Percentiles rank a stretch among this genome's conserved stretches.
Evolutionary conservation across 2,113 vertebrate genomes (phyloP).

Genomic region (Columba janthina): DNA sequence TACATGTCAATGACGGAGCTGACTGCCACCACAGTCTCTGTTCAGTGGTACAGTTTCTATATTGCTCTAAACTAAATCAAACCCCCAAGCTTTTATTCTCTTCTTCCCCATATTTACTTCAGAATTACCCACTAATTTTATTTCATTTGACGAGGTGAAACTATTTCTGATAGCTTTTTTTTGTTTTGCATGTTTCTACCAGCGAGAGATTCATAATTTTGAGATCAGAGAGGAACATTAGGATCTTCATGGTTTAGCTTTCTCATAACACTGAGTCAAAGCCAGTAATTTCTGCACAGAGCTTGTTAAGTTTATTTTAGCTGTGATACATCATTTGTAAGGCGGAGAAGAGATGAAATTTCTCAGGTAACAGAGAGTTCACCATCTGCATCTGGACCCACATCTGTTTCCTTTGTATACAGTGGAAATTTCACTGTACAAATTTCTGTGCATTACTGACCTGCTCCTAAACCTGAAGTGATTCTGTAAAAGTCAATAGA

Average conservation of each 20-base stretch:
- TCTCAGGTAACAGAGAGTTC: constrained; percentile 37
- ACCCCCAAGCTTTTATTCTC: background rate
- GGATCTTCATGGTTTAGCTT: background rate
- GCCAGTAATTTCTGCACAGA: background rate
- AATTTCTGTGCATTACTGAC: background rate
- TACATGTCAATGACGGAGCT: background rate
- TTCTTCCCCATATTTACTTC: background rate
- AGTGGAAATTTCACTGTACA: background rate
- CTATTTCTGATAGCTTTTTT: background rate
- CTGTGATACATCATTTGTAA: background rate
- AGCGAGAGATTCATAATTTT: background rate
- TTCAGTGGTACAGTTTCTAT: background rate
- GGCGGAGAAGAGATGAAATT: background rate
- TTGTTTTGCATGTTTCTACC: background rate
- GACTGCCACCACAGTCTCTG: background rate
- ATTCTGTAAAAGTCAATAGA: background rate
- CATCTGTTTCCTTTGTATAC: constrained; percentile 16
- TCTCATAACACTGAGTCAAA: background rate
- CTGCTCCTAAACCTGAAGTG: background rate
- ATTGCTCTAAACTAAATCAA: background rate
- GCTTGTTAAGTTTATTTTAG: background rate
- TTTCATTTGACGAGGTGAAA: background rate
- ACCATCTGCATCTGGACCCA: background rate
- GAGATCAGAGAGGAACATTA: background rate
- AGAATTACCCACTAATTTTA: background rate